Base-by-base conservation (phyloP, 2,113 vertebrate species). In the Ailuropoda melanoleuca region DNA sequence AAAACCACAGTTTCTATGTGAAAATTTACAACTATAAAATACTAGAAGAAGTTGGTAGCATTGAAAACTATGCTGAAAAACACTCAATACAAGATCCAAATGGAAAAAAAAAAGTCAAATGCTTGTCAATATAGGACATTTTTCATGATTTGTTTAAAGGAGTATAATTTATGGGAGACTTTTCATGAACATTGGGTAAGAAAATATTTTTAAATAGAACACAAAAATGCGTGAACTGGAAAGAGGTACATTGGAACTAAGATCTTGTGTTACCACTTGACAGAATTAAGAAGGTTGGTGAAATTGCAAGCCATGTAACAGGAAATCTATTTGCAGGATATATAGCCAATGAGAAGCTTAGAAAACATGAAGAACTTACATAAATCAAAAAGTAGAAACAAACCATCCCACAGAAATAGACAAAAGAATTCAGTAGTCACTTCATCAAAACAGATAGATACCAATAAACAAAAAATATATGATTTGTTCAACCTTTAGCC, bases 341-440 rank as follows among this genome's bases (percentile, higher is more conserved):
- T 11, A 21, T 43, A 96, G 68, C 3, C 7, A 48, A 48, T 6
- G 21, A 87, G 58, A 10, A 4, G 5, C 15, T 70, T 55, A 18
- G 14, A 91, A 62, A 77, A 84, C 15, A 29, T 46, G 23, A 70
- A 66, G 14, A 82, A 29, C 9, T 72, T 94, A 68, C 1, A 18
- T 68, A 90, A 90, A 84, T 80, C 21, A 92, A 88, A 80, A 92
- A 50, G 62, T 81, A 93, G 66, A 90, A 72, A 82, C 31, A 89
- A 92, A 64, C 23, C 39, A 64, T 72, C 3, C 6, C 75, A 64
- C n/a, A 87, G 10, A 70, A 90, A 83, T 96, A n/a, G 34, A 4
- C n/a, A 85, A 70, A 80, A 92, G 1, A 85, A 75, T 64, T 87
- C 19, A 64, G 9, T 8, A 55, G 21, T 19, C 19, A 29, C 37